These are phyloP conservation scores for Hanleya hanleyi DNA, from an alignment of 2,888 invertebrate genomes.

Conservation along the genomic window DNA sequence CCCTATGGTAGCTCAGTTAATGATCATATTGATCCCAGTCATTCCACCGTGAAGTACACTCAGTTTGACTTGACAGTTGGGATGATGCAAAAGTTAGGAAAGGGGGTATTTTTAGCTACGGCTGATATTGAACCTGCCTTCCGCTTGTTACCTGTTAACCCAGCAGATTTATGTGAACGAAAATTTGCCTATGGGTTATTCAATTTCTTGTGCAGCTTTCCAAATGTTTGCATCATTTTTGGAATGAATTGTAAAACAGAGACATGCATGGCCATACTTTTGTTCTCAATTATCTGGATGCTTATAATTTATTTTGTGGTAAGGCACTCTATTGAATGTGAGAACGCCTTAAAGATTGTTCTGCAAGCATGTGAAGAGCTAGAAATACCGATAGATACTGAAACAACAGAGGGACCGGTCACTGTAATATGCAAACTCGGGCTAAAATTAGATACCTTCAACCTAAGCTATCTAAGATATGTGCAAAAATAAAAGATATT, in stretches of 20 bases:
- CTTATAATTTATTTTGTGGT: background rate
- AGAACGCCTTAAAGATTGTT: background rate
- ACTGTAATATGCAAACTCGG: background rate
- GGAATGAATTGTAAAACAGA: conserved; percentile 18
- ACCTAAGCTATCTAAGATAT: background rate
- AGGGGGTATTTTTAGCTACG: conserved; percentile 20
- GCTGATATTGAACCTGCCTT: conserved; percentile 29
- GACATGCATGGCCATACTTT: background rate
- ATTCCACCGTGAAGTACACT: conserved; percentile 31
- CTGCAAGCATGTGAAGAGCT: background rate
- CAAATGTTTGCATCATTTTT: conserved; percentile 37
- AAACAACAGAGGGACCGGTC: background rate
- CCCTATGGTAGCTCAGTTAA: conserved; percentile 2
- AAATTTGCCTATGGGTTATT: conserved; percentile 29
- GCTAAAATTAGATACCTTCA: background rate
- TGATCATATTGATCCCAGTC: conserved; percentile 26
- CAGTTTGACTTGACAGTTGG: no score
- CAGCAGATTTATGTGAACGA: conserved; percentile 24
- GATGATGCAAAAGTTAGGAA: no score
- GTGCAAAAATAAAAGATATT: no score
- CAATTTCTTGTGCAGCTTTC: conserved; percentile 27
- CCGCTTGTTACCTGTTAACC: conserved; percentile 21
- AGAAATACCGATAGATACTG: background rate
- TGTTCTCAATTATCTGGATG: background rate
- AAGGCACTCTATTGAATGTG: background rate